Conservation (phyloP, 2,113 vertebrate genomes). For the Elachura formosa region DNA sequence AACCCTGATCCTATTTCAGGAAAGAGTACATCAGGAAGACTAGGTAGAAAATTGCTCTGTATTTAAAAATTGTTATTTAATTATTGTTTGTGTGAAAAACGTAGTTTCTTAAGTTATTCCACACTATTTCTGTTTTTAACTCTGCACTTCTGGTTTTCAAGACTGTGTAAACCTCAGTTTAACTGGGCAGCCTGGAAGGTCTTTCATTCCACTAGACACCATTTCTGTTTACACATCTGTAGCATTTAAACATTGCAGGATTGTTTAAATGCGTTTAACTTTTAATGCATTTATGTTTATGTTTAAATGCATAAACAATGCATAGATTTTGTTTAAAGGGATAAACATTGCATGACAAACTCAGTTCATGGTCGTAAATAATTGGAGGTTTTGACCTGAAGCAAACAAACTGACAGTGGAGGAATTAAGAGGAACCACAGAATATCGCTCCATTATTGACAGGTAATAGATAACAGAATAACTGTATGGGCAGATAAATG, state of each 20-base stretch:
- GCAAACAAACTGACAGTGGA: background rate
- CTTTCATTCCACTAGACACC: background rate
- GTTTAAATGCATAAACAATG: background rate
- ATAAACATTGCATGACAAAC: background rate
- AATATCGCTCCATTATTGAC: background rate
- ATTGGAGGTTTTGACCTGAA: background rate
- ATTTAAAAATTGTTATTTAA: background rate
- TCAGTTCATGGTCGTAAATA: background rate
- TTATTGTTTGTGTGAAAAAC: background rate
- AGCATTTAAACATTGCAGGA: background rate
- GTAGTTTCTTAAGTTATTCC: background rate
- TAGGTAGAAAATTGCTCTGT: background rate
- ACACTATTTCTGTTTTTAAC: background rate
- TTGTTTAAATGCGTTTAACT: background rate
- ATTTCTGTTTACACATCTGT: background rate
- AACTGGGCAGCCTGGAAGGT: background rate
- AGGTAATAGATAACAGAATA: background rate
- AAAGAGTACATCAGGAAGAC: background rate
- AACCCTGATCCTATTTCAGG: background rate
- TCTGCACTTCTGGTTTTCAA: background rate
- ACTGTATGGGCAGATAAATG: background rate
- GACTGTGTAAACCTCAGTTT: background rate
- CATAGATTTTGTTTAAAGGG: background rate
- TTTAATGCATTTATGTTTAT: slow-evolving; percentile 16
- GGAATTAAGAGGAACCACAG: background rate